A percentile compares a stretch with the other conserved stretches of the same genome.
Conservation (phyloP, 2,113 vertebrate species). For the Phaethornis superciliosus region DNA sequence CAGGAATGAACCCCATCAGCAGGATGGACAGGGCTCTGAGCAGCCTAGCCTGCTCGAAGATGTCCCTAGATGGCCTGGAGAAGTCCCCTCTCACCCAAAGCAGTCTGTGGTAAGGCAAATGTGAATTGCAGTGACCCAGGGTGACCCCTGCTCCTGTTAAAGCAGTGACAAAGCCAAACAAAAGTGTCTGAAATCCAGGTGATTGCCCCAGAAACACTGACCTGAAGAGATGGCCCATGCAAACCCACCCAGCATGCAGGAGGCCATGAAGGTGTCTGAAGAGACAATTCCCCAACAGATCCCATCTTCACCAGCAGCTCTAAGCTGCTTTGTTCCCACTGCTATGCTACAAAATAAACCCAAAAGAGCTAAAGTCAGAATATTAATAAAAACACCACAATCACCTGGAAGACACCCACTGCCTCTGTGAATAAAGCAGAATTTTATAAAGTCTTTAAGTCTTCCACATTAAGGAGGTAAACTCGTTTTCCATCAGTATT, state of each 20-base stretch:
- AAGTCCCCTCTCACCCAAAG: too few relatives aligned
- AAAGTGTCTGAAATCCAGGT: not conserved
- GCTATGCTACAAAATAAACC: accelerated
- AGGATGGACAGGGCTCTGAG: too few relatives aligned
- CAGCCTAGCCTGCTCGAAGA: too few relatives aligned
- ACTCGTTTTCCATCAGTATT: not conserved
- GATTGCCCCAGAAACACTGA: not conserved
- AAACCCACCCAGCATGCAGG: not conserved
- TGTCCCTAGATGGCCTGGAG: too few relatives aligned
- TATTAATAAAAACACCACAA: accelerated
- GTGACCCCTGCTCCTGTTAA: not conserved
- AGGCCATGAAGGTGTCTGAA: accelerated
- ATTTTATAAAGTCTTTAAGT: too few relatives aligned
- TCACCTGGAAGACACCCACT: not conserved
- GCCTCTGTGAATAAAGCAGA: not conserved
- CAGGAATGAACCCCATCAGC: too few relatives aligned
- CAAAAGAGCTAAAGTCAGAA: not conserved
- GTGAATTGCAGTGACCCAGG: accelerated
- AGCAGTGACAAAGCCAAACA: not conserved
- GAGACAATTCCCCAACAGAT: not conserved
- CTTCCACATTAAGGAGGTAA: not conserved
- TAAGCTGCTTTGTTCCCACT: not conserved
- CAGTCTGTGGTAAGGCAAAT: not conserved
- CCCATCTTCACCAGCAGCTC: not conserved
- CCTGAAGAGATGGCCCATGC: accelerated